A percentile compares a stretch with the other conserved stretches of the same genome.
Conservation (phyloP, 2,888 invertebrate species). For the Lapara coniferarum region DNA sequence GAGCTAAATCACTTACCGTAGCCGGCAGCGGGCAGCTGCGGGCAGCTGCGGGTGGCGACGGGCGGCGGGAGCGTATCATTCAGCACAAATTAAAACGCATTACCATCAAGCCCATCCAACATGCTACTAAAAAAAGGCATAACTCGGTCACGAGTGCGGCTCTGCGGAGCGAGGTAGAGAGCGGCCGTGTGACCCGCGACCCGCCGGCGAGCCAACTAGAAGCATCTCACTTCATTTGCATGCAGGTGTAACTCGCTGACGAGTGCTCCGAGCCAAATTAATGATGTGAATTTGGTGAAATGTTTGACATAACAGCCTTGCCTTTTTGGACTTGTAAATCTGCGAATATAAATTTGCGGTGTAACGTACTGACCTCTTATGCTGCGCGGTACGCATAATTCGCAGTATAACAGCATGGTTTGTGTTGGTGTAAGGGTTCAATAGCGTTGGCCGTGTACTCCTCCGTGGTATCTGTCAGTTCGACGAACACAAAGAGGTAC, state of each 20-base stretch:
- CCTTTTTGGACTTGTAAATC: background rate
- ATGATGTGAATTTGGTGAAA: conserved; percentile 8
- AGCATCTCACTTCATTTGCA: conserved; percentile 12
- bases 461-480: no score
- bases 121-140: conserved; percentile 1
- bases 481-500: background rate
- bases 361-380: background rate
- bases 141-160: background rate
- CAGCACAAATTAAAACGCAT: conserved; percentile 14
- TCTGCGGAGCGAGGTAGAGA: background rate
- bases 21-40: background rate
- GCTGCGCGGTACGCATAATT: no score
- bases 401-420: no score
- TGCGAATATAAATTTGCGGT: background rate
- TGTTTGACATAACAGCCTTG: conserved; percentile 1
- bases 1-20: conserved; percentile 4
- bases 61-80: background rate
- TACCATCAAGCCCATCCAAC: conserved; percentile 1
- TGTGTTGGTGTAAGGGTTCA: no score
- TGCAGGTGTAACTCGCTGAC: conserved; percentile 10
- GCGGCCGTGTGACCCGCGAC: background rate
- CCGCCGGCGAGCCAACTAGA: background rate
- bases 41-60: no score
- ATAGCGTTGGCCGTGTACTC: no score
- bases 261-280: conserved; percentile 13